Percentiles rank a stretch among this genome's conserved stretches.
phyloP scores from a whole-genome alignment of 2,113 vertebrate genomes.

The Oxygymnocypris stewartii region DNA sequence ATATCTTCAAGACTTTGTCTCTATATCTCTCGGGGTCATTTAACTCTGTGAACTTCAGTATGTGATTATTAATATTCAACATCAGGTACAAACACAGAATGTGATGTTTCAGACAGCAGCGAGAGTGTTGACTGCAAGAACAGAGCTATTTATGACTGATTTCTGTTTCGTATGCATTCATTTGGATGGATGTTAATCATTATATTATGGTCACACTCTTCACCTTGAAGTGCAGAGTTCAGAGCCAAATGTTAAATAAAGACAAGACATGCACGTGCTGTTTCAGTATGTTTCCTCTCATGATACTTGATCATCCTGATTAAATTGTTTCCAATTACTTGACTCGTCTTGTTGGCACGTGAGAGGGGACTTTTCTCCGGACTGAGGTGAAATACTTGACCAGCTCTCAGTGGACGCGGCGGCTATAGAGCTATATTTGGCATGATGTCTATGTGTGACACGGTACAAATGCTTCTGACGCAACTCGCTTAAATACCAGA shows the following conservation, averaged over 20 bases:
- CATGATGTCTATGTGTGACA: conserved; percentile 36
- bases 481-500: conserved; percentile 50
- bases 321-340: conserved; percentile 39
- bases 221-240: background rate
- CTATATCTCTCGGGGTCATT: conserved; percentile 11
- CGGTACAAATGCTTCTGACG: conserved; percentile 68
- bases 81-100: background rate
- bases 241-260: conserved; percentile 5
- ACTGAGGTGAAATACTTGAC: conserved; percentile 44
- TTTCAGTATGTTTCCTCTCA: background rate
- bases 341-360: conserved; percentile 9
- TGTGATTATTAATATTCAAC: conserved; percentile 19
- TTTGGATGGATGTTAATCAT: background rate
- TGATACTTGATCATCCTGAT: background rate
- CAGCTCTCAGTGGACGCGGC: conserved; percentile 48
- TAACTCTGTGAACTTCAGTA: conserved; percentile 33
- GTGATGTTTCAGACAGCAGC: background rate
- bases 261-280: background rate
- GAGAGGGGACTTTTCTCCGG: conserved; percentile 26
- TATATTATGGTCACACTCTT: background rate
- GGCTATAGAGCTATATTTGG: conserved; percentile 67
- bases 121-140: background rate
- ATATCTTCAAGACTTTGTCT: background rate
- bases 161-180: background rate
- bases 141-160: background rate